These are phyloP conservation scores for Etia nguti DNA, from an alignment of 2,113 vertebrate species.

Conservation along the genomic window DNA sequence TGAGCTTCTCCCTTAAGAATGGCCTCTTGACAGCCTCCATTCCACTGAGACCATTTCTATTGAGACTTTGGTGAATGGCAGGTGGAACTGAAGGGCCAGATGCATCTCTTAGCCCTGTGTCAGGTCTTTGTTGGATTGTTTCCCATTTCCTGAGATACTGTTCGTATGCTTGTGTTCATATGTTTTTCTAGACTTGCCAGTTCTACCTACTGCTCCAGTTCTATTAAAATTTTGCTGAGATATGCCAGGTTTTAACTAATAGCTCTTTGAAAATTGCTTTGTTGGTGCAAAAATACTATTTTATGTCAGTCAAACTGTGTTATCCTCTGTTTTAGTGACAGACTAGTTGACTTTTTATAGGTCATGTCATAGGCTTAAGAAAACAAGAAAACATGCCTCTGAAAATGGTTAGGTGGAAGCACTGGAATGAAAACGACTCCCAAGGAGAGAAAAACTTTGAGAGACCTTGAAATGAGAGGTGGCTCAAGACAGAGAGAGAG, in stretches of 20 bases:
- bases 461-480: neutral
- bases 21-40: neutral
- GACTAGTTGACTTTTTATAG: too few relatives aligned
- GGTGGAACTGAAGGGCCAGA: neutral
- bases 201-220: neutral
- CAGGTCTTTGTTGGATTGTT: neutral
- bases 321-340: too few relatives aligned
- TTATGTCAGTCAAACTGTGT: neutral
- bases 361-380: neutral
- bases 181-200: neutral
- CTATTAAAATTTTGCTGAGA: neutral
- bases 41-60: neutral
- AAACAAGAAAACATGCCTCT: neutral
- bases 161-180: neutral
- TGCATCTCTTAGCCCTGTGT: neutral
- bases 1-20: too few relatives aligned
- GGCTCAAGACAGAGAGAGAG: accelerated
- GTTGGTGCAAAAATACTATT: neutral
- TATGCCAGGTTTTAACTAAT: accelerated
- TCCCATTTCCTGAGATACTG: neutral
- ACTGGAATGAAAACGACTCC: neutral
- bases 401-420: neutral
- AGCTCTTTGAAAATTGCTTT: neutral
- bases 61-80: neutral
- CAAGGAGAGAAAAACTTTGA: neutral